Base-by-base conservation (phyloP, 2,888 invertebrate species). In the Diploptera punctata region DNA sequence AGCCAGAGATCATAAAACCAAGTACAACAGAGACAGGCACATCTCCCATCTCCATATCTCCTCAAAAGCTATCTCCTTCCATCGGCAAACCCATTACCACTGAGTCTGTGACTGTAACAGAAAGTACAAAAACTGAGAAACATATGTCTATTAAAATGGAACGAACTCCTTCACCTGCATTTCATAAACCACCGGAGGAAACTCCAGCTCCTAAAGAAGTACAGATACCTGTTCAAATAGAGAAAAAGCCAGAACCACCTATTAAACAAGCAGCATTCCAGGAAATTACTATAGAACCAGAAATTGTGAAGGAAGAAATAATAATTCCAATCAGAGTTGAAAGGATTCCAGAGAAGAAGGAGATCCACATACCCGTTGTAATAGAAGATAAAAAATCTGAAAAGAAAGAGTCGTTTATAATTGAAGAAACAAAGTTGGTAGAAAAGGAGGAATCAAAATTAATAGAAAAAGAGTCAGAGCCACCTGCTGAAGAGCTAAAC, bases 351-450 rank as follows among this genome's bases (percentile, higher is more conserved):
- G 67, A 71, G 9, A 7, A 1, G n/a, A 60, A 31, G n/a, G 31
- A 29, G 19, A 4, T 31, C 31, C 1, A 31, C 16, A n/a, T n/a
- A 60, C 60, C 60, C 3, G 24, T 60, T 67, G 10, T 67, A 24
- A 31, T 54, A 19, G 44, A 68, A 43, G 18, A 67, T 68, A 29
- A 19, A 26, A 54, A 52, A 10, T 52, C 44, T 49, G 33, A 67
- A n/a, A 77, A 74, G 26, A 78, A 79, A 70, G 80, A 26, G 19
- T 31, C 54, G 31, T 71, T n/a, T 26, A 5, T 33, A 69, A 72
- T 72, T 75, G 72, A 81, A 62, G 82, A 82, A 73, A 33, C 7
- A 33, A 82, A 83, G 72, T 82, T 82, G 44, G 76, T 88, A 71
- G 87, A 89, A 49, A 31, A 68, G 18, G 33, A 67, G 43, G n/a